Percentiles rank a stretch among this genome's conserved stretches.
Conservation (phyloP, 2,113 vertebrate genomes). For the Anser cygnoides region DNA sequence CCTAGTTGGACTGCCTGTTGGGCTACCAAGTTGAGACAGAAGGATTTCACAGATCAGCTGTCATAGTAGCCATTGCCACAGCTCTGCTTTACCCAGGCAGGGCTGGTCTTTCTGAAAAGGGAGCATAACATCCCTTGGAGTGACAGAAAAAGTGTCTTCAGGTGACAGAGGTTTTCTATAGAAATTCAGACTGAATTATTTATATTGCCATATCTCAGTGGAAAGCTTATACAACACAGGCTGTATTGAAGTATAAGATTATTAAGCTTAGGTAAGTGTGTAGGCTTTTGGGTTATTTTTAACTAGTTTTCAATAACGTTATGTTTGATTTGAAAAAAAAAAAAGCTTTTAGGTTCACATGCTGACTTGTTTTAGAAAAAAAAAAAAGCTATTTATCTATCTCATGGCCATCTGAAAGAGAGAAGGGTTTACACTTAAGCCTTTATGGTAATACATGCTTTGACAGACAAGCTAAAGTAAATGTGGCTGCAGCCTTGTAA, state of each 20-base stretch:
- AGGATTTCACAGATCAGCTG: background rate
- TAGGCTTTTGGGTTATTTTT: background rate
- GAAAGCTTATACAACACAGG: background rate
- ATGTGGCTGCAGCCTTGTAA: background rate
- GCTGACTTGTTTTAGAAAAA: background rate
- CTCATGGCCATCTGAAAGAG: background rate
- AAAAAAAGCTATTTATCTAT: background rate
- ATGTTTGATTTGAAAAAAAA: background rate
- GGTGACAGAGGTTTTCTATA: background rate
- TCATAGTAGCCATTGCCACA: background rate
- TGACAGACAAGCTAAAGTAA: constrained; percentile 2
- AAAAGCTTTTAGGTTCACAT: background rate
- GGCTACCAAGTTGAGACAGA: background rate
- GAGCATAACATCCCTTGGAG: background rate
- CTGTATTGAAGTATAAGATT: background rate
- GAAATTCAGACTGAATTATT: background rate
- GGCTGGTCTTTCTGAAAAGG: background rate
- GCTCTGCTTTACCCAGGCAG: background rate
- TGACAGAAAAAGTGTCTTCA: background rate
- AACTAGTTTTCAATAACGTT: background rate
- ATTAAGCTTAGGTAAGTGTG: background rate
- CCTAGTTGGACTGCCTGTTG: background rate
- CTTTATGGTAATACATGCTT: background rate
- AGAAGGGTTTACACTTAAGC: background rate
- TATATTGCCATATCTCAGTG: background rate